Base-by-base conservation (phyloP, 2,888 invertebrate species). In the Oxytorus armatus region DNA sequence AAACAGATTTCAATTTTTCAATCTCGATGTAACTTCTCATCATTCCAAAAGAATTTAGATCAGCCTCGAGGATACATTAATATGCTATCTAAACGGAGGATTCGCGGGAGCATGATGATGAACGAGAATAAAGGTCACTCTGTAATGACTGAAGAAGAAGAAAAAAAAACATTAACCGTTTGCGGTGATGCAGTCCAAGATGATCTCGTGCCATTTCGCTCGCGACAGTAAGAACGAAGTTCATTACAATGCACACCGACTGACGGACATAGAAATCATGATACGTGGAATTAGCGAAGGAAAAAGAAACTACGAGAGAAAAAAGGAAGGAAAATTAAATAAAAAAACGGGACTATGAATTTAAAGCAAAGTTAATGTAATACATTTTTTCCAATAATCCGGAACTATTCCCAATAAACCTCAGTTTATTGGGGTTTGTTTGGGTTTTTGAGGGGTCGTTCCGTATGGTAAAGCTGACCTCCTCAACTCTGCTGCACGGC, bases 31-130 rank as follows among this genome's bases (percentile, higher is more conserved):
- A 33, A 63, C 10, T 53, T 75, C 39, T 75, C 69, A 75, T 75
- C 69, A 75, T 75, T 49, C 68, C 55, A 18, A 57, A 75, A 70
- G 79, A 79, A 79, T 79, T 75, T 69, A 70, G 75, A 79, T 79
- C 74, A 70, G 23, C 79, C 65, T 70, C 74, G 63, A 49, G 61
- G 49, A 72, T 72, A 55, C 29, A 42, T 44, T 4, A 2, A 36
- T 33, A 29, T 18, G 49, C 8, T 18, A 21, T 49, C 16, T 29
- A 23, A 8, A 39, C 11, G 42, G 33, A 68, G 39, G 23, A 68
- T 39, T 68, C 29, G 68, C 23, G 47, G 33, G 57, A 47, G 33
- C n/a, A 57, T 44, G 3, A 70, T 36, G 57, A 49, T 36, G 47
- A 70, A 70, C 47, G 57, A 29, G 25, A 63, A 29, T 63, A 47